Conservation (phyloP, 2,797 vertebrate genomes). For the Zalophus californianus region DNA sequence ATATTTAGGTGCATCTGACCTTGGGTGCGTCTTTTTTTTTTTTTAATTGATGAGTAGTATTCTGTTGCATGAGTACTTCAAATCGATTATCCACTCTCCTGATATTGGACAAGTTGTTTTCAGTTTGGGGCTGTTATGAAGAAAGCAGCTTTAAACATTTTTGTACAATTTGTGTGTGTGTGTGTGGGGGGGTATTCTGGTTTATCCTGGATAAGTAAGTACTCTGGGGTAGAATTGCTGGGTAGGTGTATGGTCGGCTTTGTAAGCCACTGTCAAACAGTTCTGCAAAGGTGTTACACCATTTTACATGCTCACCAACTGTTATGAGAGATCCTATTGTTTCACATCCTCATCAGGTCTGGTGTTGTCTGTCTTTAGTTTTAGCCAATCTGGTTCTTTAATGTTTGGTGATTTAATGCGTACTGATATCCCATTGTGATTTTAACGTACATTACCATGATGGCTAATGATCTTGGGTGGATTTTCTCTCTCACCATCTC, state of each 20-base stretch:
- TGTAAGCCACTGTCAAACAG: not conserved
- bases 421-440: not conserved
- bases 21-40: not conserved
- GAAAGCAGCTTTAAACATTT: not conserved
- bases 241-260: not conserved
- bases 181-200: not conserved
- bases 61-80: too few relatives aligned
- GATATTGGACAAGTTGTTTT: not conserved
- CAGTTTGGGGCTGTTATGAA: not conserved
- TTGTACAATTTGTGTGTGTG: not conserved
- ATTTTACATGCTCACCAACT: not conserved
- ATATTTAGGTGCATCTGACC: not conserved
- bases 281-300: not conserved
- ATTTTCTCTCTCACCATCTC: not conserved
- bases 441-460: not conserved
- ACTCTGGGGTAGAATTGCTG: not conserved
- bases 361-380: not conserved
- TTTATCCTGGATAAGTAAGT: not conserved
- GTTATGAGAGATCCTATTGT: not conserved
- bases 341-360: not conserved
- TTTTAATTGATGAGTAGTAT: not conserved
- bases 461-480: not conserved
- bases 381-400: not conserved
- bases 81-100: not conserved
- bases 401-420: not conserved